These are phyloP conservation scores for Orgyia antiqua DNA, from an alignment of 2,888 invertebrate genomes.

Conservation along the genomic window DNA sequence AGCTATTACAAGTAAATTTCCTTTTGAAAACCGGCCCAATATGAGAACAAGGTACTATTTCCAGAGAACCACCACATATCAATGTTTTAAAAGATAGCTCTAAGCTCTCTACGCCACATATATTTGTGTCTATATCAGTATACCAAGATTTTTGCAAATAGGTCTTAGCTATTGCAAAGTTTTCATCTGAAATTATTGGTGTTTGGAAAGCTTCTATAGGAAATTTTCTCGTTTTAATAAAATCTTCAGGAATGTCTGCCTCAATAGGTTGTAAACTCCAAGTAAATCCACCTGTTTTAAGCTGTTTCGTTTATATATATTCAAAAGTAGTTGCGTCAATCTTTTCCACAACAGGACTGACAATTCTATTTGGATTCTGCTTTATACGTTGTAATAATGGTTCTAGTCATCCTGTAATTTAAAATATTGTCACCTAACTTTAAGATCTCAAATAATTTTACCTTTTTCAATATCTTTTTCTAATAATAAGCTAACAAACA, in stretches of 20 bases:
- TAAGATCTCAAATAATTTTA: too few species aligned
- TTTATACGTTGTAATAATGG: constrained; percentile 90
- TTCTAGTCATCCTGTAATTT: constrained; percentile 88
- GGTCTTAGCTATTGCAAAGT: constrained; percentile 94
- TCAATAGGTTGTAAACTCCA: constrained; percentile 96
- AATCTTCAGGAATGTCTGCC: constrained; percentile 93
- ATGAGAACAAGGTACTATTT: constrained; percentile 98
- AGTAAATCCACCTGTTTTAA: constrained; percentile 92
- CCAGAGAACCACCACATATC: constrained; percentile 94
- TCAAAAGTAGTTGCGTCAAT: constrained; percentile 93
- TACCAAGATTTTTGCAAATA: constrained; percentile 95
- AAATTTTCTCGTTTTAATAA: constrained; percentile 84
- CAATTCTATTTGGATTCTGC: constrained; percentile 85
- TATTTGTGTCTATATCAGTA: constrained; percentile 98
- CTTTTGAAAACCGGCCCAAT: constrained; percentile 95
- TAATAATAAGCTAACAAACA: too few species aligned
- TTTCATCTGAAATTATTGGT: constrained; percentile 98
- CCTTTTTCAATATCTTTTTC: too few species aligned
- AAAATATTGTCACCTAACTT: too few species aligned
- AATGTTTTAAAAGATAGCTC: constrained; percentile 97
- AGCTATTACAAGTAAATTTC: constrained; percentile 94
- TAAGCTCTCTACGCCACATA: constrained; percentile 91
- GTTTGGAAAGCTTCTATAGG: constrained; percentile 91
- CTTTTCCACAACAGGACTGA: constrained; percentile 94
- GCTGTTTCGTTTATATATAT: constrained; percentile 86